Conservation (phyloP, 2,113 vertebrate species). For the Tragelaphus buxtoni region DNA sequence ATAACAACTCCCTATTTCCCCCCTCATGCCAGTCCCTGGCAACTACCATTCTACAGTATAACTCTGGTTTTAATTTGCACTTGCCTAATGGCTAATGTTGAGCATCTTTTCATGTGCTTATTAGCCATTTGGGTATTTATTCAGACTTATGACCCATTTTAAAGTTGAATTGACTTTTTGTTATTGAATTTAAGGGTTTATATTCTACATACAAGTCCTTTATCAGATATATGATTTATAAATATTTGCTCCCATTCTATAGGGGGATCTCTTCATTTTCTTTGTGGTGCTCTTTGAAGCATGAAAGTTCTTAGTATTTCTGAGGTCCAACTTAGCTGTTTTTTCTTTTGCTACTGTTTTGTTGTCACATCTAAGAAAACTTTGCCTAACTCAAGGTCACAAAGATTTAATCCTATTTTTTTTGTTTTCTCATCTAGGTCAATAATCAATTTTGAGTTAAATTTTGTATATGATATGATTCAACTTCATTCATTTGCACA, state of each 20-base stretch:
- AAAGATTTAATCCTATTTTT: not conserved
- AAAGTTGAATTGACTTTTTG: not conserved
- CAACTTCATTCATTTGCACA: not conserved
- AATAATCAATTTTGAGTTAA: not conserved
- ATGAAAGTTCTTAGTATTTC: not conserved
- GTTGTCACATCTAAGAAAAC: not conserved
- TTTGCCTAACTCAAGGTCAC: not conserved
- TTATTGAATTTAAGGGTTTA: not conserved
- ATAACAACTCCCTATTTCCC: not conserved
- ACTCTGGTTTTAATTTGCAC: not conserved
- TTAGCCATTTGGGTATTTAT: not conserved
- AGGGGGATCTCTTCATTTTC: not conserved
- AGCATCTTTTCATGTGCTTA: not conserved
- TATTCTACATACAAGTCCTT: not conserved
- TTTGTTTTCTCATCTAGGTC: not conserved
- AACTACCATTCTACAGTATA: not conserved
- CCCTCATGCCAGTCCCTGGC: not conserved
- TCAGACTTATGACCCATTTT: not conserved
- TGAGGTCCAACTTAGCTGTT: not conserved
- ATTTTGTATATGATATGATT: not conserved
- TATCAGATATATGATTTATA: not conserved
- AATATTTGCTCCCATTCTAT: not conserved
- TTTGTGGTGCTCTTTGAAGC: not conserved
- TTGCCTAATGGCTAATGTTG: not conserved
- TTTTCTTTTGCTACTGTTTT: not conserved